These are phyloP conservation scores for Parazoanthus darwini DNA, from an alignment of 92 coral and sea anemone genomes.

Conservation along the genomic window DNA sequence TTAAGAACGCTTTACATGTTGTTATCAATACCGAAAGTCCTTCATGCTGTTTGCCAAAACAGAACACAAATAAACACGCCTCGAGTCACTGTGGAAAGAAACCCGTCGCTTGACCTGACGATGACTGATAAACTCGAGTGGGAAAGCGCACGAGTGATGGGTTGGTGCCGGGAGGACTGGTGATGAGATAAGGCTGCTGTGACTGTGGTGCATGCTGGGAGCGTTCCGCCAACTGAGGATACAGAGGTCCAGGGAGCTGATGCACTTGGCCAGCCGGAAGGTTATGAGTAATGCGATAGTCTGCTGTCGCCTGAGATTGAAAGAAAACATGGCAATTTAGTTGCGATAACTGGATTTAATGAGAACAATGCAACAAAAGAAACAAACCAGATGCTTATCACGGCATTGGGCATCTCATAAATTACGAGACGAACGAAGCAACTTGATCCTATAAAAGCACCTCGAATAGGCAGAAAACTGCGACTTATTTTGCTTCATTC, in stretches of 20 bases:
- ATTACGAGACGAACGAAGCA: no score
- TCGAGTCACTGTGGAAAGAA: constrained; percentile 37
- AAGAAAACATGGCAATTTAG: not conserved
- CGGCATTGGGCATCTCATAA: no score
- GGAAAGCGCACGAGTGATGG: constrained; percentile 43
- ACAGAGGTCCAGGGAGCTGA: constrained; percentile 18
- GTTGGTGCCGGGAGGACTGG: constrained; percentile 43
- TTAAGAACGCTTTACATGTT: not conserved
- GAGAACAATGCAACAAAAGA: no score
- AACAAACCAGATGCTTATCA: no score
- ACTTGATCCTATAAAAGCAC: no score
- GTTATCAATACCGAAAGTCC: not conserved
- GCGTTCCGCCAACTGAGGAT: not conserved
- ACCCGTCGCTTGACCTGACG: constrained; percentile 31
- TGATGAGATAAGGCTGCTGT: constrained; percentile 31
- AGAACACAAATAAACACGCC: constrained; percentile 12
- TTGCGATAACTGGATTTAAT: not conserved
- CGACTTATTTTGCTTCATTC: no score
- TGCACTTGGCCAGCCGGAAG: constrained; percentile 7
- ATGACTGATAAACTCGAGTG: constrained; percentile 24
- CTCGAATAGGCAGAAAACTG: no score
- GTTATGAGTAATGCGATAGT: constrained; percentile 17
- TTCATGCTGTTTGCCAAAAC: not conserved
- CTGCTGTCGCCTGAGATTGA: constrained; percentile 25
- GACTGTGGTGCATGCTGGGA: constrained; percentile 22